Evolutionary conservation across 2,113 vertebrate genomes (phyloP).

Genomic region (Podilymbus podiceps): DNA sequence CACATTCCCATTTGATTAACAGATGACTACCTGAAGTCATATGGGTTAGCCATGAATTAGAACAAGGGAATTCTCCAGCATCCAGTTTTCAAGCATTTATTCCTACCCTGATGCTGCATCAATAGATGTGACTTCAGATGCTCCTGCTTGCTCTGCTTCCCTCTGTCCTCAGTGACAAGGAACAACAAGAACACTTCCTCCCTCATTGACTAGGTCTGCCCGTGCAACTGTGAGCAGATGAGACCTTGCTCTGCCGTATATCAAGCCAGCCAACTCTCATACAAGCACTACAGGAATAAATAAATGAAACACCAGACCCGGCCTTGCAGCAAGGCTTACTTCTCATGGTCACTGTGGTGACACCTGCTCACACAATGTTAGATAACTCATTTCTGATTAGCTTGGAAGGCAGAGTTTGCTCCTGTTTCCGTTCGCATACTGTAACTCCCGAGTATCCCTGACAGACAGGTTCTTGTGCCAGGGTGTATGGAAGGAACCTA

Average conservation of each 20-base stretch:
- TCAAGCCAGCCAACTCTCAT: neutral
- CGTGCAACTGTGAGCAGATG: neutral
- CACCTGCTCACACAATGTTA: neutral
- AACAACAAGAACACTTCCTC: neutral
- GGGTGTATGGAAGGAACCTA: neutral
- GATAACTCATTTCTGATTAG: neutral
- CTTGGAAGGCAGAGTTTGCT: neutral
- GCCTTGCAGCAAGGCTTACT: neutral
- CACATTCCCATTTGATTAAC: neutral
- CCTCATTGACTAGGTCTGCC: neutral
- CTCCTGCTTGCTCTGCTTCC: neutral
- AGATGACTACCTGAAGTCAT: neutral
- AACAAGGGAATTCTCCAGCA: neutral
- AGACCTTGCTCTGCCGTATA: neutral
- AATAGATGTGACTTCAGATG: neutral
- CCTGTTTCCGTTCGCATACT: neutral
- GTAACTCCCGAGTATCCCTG: neutral
- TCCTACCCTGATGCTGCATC: neutral
- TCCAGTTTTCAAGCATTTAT: neutral
- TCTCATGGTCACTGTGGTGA: accelerated
- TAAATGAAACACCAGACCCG: neutral
- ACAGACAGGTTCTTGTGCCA: neutral
- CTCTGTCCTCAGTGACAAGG: neutral
- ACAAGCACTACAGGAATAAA: neutral
- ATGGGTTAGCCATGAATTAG: neutral